A percentile compares a stretch with the other conserved stretches of the same genome.
These are phyloP conservation scores for Smutsia gigantea DNA, from an alignment of 2,797 vertebrate genomes.

Conservation along the genomic window DNA sequence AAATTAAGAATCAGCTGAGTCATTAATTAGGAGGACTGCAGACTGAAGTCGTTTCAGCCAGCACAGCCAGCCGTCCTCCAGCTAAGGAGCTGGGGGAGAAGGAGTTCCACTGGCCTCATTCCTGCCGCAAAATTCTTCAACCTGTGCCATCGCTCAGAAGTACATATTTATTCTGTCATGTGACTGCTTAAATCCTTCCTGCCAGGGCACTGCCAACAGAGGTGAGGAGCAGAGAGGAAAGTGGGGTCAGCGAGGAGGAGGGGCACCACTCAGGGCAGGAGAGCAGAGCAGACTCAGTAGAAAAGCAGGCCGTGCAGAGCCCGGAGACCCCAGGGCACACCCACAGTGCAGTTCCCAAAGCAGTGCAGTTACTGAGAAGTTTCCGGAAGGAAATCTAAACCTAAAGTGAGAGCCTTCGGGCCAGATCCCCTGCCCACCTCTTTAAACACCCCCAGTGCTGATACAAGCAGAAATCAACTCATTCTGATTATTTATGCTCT, in stretches of 20 bases:
- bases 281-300: conserved; percentile 52
- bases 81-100: no score
- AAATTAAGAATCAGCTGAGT: conserved; percentile 8
- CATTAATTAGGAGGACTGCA: background rate
- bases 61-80: conserved; percentile 2
- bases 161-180: conserved; percentile 81
- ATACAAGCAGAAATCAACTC: background rate
- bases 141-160: conserved; percentile 70
- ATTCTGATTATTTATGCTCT: background rate
- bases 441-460: background rate
- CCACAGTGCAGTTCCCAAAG: background rate
- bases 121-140: conserved; percentile 79
- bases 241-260: conserved; percentile 63
- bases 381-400: background rate
- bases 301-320: conserved; percentile 56
- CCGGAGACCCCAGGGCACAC: background rate
- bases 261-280: conserved; percentile 66
- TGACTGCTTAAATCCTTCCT: conserved; percentile 81
- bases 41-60: conserved; percentile 31
- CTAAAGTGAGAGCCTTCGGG: background rate
- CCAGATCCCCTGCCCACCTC: background rate
- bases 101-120: conserved; percentile 53
- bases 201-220: conserved; percentile 74
- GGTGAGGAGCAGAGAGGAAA: conserved; percentile 68
- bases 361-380: background rate